Conservation (phyloP, 2,888 invertebrate genomes). For the Tenthredo mesomela region DNA sequence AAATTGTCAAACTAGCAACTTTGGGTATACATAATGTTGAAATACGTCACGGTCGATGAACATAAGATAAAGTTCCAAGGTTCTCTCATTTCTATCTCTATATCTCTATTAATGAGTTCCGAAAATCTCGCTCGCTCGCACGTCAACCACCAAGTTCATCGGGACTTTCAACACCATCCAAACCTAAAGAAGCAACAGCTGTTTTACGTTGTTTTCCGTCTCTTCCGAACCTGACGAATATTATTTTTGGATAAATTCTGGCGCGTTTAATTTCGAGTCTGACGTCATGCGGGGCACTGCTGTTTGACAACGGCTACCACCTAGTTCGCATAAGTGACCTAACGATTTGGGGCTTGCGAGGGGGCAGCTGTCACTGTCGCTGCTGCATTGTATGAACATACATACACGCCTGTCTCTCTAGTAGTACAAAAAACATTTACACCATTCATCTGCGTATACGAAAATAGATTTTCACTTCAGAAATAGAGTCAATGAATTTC, state of each 20-base stretch:
- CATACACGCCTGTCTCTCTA: neutral
- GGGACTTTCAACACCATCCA: conserved; percentile 2
- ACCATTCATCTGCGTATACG: conserved; percentile 23
- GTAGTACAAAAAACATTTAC: conserved; percentile 27
- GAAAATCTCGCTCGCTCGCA: neutral
- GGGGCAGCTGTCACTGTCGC: conserved; percentile 29
- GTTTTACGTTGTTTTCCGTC: conserved; percentile 27
- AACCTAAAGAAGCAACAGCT: neutral
- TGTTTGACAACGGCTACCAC: neutral
- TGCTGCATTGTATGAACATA: conserved; percentile 2
- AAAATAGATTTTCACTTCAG: neutral
- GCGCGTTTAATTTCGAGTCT: conserved; percentile 11
- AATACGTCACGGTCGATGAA: conserved; percentile 16
- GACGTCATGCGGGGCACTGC: neutral
- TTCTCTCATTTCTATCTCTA: neutral
- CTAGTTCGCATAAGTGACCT: neutral
- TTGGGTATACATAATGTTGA: neutral
- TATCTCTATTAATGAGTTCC: neutral
- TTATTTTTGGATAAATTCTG: conserved; percentile 44
- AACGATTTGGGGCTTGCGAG: neutral
- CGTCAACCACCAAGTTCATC: conserved; percentile 2
- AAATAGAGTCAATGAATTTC: conserved; percentile 12
- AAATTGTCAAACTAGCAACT: neutral
- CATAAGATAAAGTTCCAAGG: neutral
- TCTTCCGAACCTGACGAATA: neutral